Base-by-base conservation (phyloP, 2,797 vertebrate genomes). In the Nasua narica region DNA sequence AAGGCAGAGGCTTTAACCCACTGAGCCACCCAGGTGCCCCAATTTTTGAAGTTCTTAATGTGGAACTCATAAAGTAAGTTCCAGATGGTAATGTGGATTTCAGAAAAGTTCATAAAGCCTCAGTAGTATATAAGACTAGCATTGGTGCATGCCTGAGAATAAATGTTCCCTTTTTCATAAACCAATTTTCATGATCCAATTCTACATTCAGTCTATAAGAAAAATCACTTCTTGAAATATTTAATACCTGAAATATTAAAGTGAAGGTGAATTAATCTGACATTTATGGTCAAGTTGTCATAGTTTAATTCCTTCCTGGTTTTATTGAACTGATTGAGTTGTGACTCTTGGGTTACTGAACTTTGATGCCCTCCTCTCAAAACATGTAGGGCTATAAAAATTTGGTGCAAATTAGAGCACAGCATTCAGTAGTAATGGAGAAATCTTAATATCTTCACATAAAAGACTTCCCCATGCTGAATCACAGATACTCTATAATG, bases 171-270 rank as follows among this genome's bases (percentile, higher is more conserved):
- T 23, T 88, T 87, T 96, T 35, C 7, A 77, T 97, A 82, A 97
- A 98, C 98, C 84, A 93, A 95, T 46, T 52, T 97, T 95, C 48
- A 96, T 52, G 97, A 81, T 27, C 9, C 32, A 96, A 11, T 43
- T 95, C 27, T 91, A 35, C 72, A 85, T 95, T 97, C 46, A 67
- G 16, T 86, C 37, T 83, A 90, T 93, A 97, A 78, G 93, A 97
- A 98, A 95, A 86, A n/a, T 76, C 88, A 86, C 27, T 88, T 97
- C 14, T 40, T 98, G 90, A 97, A 98, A 97, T 98, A 98, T 97
- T 97, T 95, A 95, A 97, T 95, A 0, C 40, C 23, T 98, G 58
- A 98, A 98, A 98, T 98, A 97, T 97, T 98, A 69, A 0, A 95
- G 50, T 91, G 56, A 87, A 97, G 94, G 50, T 98, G 94, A 97